phyloP scores from a whole-genome alignment of 2,113 vertebrate genomes.

The Nyctereutes procyonoides region DNA sequence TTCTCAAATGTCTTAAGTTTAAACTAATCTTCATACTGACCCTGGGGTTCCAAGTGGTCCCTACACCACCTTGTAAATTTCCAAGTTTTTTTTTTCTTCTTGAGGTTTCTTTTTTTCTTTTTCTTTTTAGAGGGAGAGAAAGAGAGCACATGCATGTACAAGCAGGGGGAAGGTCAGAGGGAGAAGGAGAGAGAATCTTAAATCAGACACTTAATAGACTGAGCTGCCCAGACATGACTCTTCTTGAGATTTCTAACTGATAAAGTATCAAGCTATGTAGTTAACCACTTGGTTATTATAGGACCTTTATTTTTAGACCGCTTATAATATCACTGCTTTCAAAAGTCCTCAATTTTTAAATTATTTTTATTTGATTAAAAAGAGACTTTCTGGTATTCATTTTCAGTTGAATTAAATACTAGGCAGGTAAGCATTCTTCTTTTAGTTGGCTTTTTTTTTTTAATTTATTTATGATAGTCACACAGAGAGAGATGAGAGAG shows the following conservation, averaged over 20 bases:
- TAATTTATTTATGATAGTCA: too few relatives aligned
- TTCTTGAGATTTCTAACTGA: neutral
- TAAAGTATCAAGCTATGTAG: neutral
- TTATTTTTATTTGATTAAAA: neutral
- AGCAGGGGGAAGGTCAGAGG: neutral
- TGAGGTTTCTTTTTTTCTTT: neutral
- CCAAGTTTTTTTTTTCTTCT: neutral
- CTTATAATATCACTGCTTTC: neutral
- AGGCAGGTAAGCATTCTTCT: neutral
- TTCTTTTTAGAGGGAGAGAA: neutral
- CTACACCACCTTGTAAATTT: neutral
- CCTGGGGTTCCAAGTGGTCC: neutral
- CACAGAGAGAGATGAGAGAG: too few relatives aligned
- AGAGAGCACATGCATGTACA: neutral
- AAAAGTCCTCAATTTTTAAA: neutral
- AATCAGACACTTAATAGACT: neutral
- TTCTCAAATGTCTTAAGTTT: neutral
- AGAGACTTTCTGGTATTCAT: neutral
- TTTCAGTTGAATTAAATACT: neutral
- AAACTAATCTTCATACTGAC: neutral
- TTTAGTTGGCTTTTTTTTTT: neutral
- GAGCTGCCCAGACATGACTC: neutral
- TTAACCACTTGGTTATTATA: neutral
- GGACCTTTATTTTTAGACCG: neutral
- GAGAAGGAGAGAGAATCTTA: neutral